Evolutionary conservation across 2,113 vertebrate species (phyloP).

Genomic region (Amazona guildingii): DNA sequence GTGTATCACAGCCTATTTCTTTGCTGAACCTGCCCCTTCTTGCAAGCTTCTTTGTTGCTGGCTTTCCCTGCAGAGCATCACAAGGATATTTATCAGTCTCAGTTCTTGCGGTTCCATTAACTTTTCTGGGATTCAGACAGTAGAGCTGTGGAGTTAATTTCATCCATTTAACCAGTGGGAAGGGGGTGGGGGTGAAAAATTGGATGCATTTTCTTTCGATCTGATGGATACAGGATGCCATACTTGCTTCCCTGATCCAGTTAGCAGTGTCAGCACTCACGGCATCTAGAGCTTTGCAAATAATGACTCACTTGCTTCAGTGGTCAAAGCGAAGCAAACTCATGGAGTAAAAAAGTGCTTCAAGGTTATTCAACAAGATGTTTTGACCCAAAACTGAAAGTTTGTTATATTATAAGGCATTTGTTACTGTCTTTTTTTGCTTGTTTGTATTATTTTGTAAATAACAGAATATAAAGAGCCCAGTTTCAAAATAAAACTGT

Average conservation of each 20-base stretch:
- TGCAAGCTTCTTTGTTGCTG: not conserved
- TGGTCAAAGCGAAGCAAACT: slow-evolving; percentile 5
- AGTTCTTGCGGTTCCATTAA: slow-evolving; percentile 6
- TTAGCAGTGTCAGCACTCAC: slow-evolving; percentile 37
- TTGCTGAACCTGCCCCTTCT: not conserved
- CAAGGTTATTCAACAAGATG: not conserved
- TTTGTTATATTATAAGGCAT: not conserved
- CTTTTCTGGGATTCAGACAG: slow-evolving; percentile 50
- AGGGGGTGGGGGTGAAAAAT: not conserved
- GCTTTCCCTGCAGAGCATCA: not conserved
- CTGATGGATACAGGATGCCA: not conserved
- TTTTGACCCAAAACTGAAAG: not conserved
- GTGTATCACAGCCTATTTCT: not conserved
- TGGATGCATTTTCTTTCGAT: not conserved
- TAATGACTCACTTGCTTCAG: slow-evolving; percentile 19
- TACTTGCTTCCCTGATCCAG: not conserved
- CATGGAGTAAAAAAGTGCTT: not conserved
- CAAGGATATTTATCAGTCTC: not conserved
- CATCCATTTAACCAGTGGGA: slow-evolving; percentile 13
- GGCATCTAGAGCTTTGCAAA: not conserved
- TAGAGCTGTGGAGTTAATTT: slow-evolving; percentile 27
- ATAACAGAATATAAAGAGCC: not conserved
- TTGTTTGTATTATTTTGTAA: not conserved
- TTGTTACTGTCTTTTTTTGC: not conserved
- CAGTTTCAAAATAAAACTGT: not conserved